Evolutionary conservation across 1,140 invertebrate genomes (phyloP), one percentile per base, ranked within the genome.

Genomic region (Papilio glaucus): DNA sequence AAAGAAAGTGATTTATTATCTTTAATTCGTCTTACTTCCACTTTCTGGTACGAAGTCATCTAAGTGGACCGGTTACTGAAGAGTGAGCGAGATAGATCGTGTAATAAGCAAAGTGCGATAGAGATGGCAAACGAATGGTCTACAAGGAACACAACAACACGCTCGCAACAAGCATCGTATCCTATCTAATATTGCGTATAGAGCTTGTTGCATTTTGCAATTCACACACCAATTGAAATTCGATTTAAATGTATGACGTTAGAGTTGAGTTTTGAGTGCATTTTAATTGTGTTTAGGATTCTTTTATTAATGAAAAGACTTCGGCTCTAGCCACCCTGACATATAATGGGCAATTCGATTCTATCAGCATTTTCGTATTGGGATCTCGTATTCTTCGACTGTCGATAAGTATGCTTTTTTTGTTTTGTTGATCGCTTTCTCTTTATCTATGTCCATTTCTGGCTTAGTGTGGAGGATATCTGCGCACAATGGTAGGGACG

Each of bases 81-180:
- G 61, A 41, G 75, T 74, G 78, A 84, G 38, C 60, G 60, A 33
- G 29, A 69, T 73, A 72, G 29, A 12, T 12, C 7, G 0, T 10
- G 18, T 65, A 12, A n/a, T 6, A n/a, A n/a, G 62, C 39, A 13
- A 24, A 21, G 85, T 71, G 75, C 42, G 73, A 87, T 65, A 72
- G 79, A 75, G 84, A 85, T 26, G 26, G 65, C 49, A 15, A 61
- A 71, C 74, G 39, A 65, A 71, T 61, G 60, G 38, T 60, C 72
- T 77, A 83, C 75, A 80, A 79, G 74, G 84, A 87, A 75, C 80
- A 76, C 81, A 85, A 76, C 81, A 85, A 85, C 82, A 82, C 76
- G 76, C 72, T 73, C 68, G 72, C 78, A 74, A 62, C 69, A 75
- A 83, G 72, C 75, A 71, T 81, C 77, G 79, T 80, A 81, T 82